Conservation (phyloP, 2,797 vertebrate genomes). For the Lemur catta region DNA sequence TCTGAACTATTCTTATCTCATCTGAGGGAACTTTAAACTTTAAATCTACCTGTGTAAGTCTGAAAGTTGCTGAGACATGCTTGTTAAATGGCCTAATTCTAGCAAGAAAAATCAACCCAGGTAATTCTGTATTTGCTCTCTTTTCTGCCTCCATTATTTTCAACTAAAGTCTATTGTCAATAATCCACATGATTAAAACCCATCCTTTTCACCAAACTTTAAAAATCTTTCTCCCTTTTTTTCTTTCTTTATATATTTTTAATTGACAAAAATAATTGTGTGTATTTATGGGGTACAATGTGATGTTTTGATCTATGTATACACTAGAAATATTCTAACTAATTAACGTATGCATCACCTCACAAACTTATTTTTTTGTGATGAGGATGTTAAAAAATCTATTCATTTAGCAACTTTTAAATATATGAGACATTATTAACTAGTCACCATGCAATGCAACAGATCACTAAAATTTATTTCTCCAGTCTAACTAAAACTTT, state of each 20-base stretch:
- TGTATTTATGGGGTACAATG: neutral
- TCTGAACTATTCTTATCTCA: conserved; percentile 51
- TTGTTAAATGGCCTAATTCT: conserved; percentile 51
- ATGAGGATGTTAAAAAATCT: neutral
- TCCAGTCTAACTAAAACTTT: neutral
- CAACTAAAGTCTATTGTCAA: neutral
- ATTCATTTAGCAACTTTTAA: neutral
- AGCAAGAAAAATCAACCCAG: conserved; percentile 39
- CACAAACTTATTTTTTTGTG: neutral
- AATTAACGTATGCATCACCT: neutral
- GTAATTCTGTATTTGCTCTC: neutral
- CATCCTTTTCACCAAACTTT: neutral
- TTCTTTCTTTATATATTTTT: neutral
- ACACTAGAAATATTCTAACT: neutral
- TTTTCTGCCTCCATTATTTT: conserved; percentile 4
- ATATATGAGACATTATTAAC: neutral
- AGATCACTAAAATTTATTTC: neutral
- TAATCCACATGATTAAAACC: neutral
- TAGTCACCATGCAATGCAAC: neutral
- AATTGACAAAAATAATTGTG: neutral
- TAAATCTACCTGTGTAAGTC: conserved; percentile 29
- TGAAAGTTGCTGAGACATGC: conserved; percentile 46
- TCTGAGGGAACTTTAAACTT: conserved; percentile 24
- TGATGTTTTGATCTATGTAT: neutral
- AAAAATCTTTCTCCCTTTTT: neutral